Percentiles rank a stretch among this genome's conserved stretches.
These are phyloP conservation scores for Remorina albescens DNA, from an alignment of 2,797 vertebrate genomes.

Conservation along the genomic window DNA sequence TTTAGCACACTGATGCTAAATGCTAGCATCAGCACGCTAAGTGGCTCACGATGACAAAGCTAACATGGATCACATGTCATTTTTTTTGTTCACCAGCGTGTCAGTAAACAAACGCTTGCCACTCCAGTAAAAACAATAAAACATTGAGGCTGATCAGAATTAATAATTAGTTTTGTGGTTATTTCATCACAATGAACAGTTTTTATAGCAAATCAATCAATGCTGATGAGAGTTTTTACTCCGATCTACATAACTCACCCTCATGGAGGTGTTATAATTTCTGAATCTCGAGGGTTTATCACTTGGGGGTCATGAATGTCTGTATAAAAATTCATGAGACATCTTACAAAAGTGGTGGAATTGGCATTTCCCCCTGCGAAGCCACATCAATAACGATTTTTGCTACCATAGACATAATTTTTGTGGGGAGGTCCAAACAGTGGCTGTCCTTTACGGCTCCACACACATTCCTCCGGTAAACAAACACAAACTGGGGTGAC, in stretches of 20 bases:
- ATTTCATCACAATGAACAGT: not conserved
- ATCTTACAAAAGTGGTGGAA: not conserved
- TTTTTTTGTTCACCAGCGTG: not conserved
- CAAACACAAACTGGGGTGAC: conserved; percentile 69
- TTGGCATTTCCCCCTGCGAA: not conserved
- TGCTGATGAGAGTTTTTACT: not conserved
- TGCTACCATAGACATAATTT: conserved; percentile 38
- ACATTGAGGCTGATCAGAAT: not conserved
- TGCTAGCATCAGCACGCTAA: not conserved
- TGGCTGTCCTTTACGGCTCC: conserved; percentile 36
- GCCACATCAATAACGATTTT: not conserved
- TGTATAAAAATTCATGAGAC: not conserved
- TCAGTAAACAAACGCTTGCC: not conserved
- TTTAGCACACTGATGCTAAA: not conserved
- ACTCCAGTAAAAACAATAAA: too few species aligned
- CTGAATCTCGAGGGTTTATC: not conserved
- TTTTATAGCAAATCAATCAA: too few species aligned
- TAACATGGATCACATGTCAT: not conserved
- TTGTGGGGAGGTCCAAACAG: conserved; percentile 52
- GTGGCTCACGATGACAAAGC: not conserved
- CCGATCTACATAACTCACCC: not conserved
- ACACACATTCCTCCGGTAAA: conserved; percentile 60
- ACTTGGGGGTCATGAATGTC: not conserved
- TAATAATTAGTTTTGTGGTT: too few species aligned
- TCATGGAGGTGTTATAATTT: not conserved